phyloP scores from a whole-genome alignment of 2,113 vertebrate genomes.

The Trematomus loennbergii region DNA sequence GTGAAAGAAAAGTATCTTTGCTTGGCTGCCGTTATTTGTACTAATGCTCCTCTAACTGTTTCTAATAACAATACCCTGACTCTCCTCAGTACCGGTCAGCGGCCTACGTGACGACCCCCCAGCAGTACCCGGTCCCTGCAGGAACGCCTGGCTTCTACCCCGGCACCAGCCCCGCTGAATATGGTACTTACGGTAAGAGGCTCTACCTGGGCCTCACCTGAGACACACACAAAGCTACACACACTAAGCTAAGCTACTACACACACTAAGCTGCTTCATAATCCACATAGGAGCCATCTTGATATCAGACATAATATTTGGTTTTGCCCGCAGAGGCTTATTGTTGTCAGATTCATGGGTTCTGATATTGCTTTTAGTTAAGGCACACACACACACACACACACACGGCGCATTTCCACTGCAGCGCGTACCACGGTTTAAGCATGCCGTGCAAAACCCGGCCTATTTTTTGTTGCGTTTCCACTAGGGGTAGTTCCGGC shows the following conservation, averaged over 20 bases:
- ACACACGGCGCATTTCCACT: no score
- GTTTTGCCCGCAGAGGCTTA: no score
- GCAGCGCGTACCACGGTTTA: no score
- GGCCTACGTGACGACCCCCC: slow-evolving; percentile 91
- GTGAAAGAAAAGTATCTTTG: not conserved
- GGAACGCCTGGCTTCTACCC: slow-evolving; percentile 94
- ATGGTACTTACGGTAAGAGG: slow-evolving; percentile 92
- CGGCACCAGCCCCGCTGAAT: slow-evolving; percentile 94
- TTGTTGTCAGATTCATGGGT: no score
- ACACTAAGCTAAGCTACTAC: not conserved
- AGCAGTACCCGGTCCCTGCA: slow-evolving; percentile 93
- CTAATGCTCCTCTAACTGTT: not conserved
- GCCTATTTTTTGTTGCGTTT: no score
- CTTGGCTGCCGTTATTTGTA: no score
- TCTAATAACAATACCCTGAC: not conserved
- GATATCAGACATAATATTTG: no score
- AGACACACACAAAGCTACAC: not conserved
- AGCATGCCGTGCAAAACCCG: no score
- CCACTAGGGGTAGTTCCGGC: no score
- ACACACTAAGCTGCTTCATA: not conserved
- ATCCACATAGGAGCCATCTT: not conserved
- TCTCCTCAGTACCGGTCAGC: slow-evolving; percentile 87
- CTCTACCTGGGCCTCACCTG: slow-evolving; percentile 67
- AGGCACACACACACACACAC: no score
- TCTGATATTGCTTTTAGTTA: no score